Evolutionary conservation across 2,113 vertebrate genomes (phyloP), one percentile per base, ranked within the genome.

Genomic region (human): DNA sequence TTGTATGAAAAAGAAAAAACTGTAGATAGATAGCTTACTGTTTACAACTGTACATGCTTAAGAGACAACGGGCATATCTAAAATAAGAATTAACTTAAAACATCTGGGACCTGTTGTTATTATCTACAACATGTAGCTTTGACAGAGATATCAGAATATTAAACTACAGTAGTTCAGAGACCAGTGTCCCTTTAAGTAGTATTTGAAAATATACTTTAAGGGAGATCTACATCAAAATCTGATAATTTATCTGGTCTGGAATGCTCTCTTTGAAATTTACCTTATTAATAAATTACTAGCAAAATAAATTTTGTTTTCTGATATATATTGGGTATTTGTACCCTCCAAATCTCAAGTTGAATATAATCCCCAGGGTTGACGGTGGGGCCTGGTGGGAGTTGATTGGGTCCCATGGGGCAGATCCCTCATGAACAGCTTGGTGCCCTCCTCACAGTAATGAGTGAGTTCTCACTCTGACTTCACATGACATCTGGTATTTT

Each of bases 11-110:
- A 73, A 64, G 27, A 59, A 40, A 48, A 18, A 57, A 35, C 14
- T 20, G 14, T 22, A 0, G 4, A n/a, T 27, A 32, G 8, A 13
- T 86, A 59, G 20, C 2, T 94, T 93, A 48, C 35, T 55, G 72
- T 27, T 40, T 73, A 22, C 11, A 70, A 59, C 23, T 80, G 9
- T 45, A 45, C 82, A 50, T n/a, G 8, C 50, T 73, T 64, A 78
- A 48, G 20, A 68, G 52, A 76, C 38, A 75, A 82, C 25, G 16
- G 48, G 13, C 5, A 20, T 76, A 72, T 55, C 50, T 90, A 57
- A 92, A 90, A 66, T 59, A 92, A 96, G 35, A 97, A 75, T 61
- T 90, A 66, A 50, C 38, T 35, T 57, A 90, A 95, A 85, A 52
- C 8, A 12, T 48, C 52, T 88, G 64, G 45, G 11, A 84, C 80